Base-by-base conservation (phyloP, 2,797 vertebrate genomes). In the Gambusia yucatana region DNA sequence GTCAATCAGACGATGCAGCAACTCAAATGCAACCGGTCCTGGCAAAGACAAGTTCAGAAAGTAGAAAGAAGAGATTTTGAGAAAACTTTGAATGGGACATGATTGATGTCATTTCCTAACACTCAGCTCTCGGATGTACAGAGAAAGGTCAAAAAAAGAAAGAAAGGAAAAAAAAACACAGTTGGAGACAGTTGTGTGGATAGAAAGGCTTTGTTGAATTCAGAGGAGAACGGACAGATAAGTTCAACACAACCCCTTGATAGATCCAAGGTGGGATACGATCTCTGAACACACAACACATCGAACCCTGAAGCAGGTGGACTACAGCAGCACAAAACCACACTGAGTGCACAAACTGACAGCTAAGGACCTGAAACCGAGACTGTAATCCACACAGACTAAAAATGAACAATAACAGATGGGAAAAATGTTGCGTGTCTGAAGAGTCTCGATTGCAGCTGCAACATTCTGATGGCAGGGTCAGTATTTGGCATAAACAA, bases 151-250 rank as follows among this genome's bases (percentile, higher is more conserved):
- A 59, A 22, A 25, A 52, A 52, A 14, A 59, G 28, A 28, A n/a
- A 30, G 17, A 48, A 48, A 48, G 17, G 79, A 82, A 86, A 83
- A 65, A 3, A 20, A 63, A 17, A 63, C 1, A 36, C 33, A 65
- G 7, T 39, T 17, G 17, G 7, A 65, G 57, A 33, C 28, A 30
- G 55, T 28, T 28, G n/a, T 28, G 30, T 61, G 59, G 22, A 61
- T 17, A 25, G 59, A 61, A 61, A 61, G 13, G 59, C 28, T 5
- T 61, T 33, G 30, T 61, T 16, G 59, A 33, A 33, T 13, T 33
- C 33, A 65, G 61, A 36, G 30, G 30, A 36, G 33, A 65, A 65
- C 0, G 4, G 39, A 22, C 20, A 67, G 9, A 25, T 13, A 8
- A 41, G 22, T 25, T 67, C 41, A 17, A 65, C 1, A 39, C 17